Evolutionary conservation across 2,888 invertebrate species (phyloP).

Genomic region (Parnassius mnemosyne): DNA sequence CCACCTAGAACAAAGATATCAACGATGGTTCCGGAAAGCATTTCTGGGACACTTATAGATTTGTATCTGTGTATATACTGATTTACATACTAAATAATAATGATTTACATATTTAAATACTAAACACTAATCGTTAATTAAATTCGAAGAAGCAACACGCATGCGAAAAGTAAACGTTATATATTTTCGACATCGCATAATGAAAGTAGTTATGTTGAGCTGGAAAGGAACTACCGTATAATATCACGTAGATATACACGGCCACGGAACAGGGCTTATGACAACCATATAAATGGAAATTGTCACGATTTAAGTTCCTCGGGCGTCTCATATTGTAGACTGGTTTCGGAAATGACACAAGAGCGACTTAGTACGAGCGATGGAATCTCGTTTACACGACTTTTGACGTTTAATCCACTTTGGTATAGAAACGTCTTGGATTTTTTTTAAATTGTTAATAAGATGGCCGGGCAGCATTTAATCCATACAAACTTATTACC

Average conservation of each 20-base stretch:
- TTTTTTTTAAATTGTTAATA: no score
- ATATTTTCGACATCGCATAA: constrained; percentile 23
- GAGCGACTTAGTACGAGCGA: constrained; percentile 27
- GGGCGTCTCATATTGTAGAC: constrained; percentile 47
- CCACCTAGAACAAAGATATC: no score
- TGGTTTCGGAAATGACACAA: constrained; percentile 57
- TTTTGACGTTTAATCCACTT: constrained; percentile 15
- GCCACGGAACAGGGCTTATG: constrained; percentile 58
- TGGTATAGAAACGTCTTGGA: constrained; percentile 2
- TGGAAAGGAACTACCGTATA: constrained; percentile 35
- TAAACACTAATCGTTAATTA: background rate
- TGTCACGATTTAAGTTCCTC: constrained; percentile 63
- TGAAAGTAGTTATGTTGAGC: constrained; percentile 24
- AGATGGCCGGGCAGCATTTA: no score
- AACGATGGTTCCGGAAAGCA: no score
- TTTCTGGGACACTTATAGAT: no score
- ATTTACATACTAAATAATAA: no score
- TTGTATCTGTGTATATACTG: no score
- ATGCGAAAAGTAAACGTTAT: background rate
- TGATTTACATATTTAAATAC: no score
- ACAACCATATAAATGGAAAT: constrained; percentile 71
- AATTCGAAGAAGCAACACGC: constrained; percentile 19
- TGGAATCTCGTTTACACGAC: constrained; percentile 30
- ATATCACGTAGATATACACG: constrained; percentile 51
- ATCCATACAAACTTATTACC: no score